Evolutionary conservation across 2,888 invertebrate genomes (phyloP).

Genomic region (Drosophila affinis): DNA sequence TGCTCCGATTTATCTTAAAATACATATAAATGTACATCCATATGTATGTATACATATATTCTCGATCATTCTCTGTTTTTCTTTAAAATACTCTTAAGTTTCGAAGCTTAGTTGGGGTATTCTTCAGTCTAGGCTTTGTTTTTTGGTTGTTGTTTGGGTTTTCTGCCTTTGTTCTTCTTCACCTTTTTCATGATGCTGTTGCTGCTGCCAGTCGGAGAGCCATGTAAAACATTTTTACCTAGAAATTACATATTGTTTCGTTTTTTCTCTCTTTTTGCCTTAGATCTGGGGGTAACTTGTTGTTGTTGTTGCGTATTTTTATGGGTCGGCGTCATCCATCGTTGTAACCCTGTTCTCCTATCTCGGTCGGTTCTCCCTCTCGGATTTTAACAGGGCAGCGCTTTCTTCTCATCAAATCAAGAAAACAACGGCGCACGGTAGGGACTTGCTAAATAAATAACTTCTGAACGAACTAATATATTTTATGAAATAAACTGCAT

Average conservation of each 20-base stretch:
- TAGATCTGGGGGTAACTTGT: not conserved
- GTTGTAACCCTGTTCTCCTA: slow-evolving; percentile 13
- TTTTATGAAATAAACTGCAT: too few relatives aligned
- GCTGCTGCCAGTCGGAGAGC: slow-evolving; percentile 15
- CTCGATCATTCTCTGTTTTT: not conserved
- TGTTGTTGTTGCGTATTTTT: slow-evolving; percentile 27
- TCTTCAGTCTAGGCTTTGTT: not conserved
- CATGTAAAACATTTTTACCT: slow-evolving; percentile 54
- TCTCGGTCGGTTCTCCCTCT: too few relatives aligned
- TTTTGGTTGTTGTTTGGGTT: not conserved
- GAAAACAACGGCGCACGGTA: slow-evolving; percentile 4
- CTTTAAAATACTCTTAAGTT: not conserved
- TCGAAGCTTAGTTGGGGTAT: not conserved
- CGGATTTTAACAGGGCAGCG: slow-evolving; percentile 18
- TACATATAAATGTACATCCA: too few relatives aligned
- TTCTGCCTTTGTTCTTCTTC: slow-evolving; percentile 10
- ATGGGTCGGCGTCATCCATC: slow-evolving; percentile 41
- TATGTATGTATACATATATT: too few relatives aligned
- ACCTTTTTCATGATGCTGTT: slow-evolving; percentile 1
- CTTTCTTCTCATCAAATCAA: slow-evolving; percentile 52
- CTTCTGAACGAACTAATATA: too few relatives aligned
- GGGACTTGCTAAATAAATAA: too few relatives aligned
- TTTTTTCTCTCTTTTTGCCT: slow-evolving; percentile 24
- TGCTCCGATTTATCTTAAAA: not conserved
- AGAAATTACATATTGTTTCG: slow-evolving; percentile 51